phyloP scores from a whole-genome alignment of 2,888 invertebrate genomes.

The Dasysyrphus albostriatus region DNA sequence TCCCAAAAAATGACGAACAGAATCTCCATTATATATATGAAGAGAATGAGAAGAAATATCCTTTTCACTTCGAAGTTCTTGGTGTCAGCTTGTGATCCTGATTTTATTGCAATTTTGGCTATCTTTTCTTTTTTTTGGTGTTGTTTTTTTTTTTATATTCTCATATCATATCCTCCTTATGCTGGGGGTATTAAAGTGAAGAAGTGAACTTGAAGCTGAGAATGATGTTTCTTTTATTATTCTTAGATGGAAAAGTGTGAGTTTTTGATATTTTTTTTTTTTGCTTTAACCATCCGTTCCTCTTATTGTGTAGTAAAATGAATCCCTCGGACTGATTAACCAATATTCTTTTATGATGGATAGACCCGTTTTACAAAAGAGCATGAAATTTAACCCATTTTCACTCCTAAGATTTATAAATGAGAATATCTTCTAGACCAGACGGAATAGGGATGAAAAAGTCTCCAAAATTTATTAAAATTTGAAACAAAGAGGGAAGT shows the following conservation, averaged over 20 bases:
- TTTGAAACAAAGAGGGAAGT: neutral
- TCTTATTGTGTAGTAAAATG: conserved; percentile 36
- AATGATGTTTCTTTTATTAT: conserved; percentile 43
- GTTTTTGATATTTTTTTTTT: conserved; percentile 8
- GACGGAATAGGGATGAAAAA: conserved; percentile 5
- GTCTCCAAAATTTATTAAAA: conserved; percentile 50
- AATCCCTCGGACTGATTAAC: conserved; percentile 64
- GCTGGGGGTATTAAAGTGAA: conserved; percentile 36
- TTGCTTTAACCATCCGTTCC: neutral
- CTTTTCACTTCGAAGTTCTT: conserved; percentile 58
- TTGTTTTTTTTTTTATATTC: conserved; percentile 13
- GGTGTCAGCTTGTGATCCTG: conserved; percentile 74
- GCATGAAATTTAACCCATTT: conserved; percentile 40
- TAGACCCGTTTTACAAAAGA: conserved; percentile 40
- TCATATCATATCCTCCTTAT: neutral
- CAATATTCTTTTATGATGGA: conserved; percentile 55
- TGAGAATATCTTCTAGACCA: neutral
- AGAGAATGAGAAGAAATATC: conserved; percentile 53
- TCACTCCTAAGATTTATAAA: conserved; percentile 28
- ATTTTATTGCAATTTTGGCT: conserved; percentile 74
- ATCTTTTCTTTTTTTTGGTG: conserved; percentile 45
- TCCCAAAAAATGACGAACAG: conserved; percentile 23
- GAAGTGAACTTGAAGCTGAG: conserved; percentile 42
- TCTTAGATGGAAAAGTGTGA: neutral
- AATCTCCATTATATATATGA: conserved; percentile 44